Base-by-base conservation (phyloP, 2,113 vertebrate genomes). In the Barbus barbus region DNA sequence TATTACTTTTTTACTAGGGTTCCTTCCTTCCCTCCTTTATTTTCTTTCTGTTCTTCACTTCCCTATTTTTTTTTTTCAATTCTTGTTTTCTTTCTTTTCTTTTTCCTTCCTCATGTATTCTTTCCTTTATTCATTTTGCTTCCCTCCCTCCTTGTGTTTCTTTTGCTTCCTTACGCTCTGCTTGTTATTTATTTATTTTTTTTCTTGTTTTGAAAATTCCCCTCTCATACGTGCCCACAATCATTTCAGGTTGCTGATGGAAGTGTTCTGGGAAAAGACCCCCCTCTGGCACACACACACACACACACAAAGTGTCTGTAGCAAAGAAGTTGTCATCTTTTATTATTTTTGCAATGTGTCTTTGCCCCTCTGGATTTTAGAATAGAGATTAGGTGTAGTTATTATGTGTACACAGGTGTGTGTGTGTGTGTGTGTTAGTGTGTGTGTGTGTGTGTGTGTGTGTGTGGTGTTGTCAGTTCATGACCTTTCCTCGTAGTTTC, bases 201-300 rank as follows among this genome's bases (percentile, higher is more conserved):
- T 22, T 69, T 69, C 18, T 33, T 69, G 4, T 69, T 69, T 69
- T 69, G 9, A 69, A 22, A 69, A 69, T 69, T 38, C 4, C 44
- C 46, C 46, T 38, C 28, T 26, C 61, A 53, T 69, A 69, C 83
- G 44, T 69, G 61, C 73, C 26, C 82, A 36, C 20, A 33, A 63
- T 36, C 56, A 84, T 51, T 69, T 46, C 65, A 13, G 74, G 1
- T 69, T 78, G 31, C 31, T 56, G 65, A 38, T 71, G 77, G 56
- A 38, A 65, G 65, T 80, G 85, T 86, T 77, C 31, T 73, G 16
- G 36, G 16, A 22, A 33, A 31, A 51, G 56, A 63, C 65, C 63
- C 28, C 63, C 18, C 65, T 69, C 31, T 36, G 31, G 18, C 16
- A 20, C 20, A 20, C 1, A 65, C 28, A 18, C 61, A 18, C 61